Evolutionary conservation across 2,888 invertebrate species (phyloP), one percentile per base, ranked within the genome.

Genomic region (Nemoura dubitans): DNA sequence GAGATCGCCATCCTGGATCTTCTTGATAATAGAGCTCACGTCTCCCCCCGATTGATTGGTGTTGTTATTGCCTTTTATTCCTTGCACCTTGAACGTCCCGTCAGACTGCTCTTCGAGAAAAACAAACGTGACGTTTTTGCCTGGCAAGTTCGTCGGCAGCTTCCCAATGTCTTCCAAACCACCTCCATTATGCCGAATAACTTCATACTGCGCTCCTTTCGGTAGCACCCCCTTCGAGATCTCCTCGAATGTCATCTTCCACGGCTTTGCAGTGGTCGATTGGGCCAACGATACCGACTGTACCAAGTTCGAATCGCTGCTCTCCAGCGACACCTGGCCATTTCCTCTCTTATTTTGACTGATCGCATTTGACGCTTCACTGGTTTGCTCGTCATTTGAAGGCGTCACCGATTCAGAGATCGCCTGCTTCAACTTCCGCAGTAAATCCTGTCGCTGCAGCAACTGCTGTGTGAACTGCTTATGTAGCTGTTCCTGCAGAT

Each of bases 71-170:
- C 96, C 96, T 92, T 96, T 96, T 0, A 97, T 83, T 0, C 96
- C 96, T 90, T 97, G 96, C 0, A 97, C 96, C 91, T 97, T 97
- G 89, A 96, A 96, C 29, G 96, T 95, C 6, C 97, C 97, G 89
- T 97, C 97, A 3, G 95, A 94, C 90, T 97, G 97, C 90, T 97
- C 97, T 91, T 97, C 97, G 16, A 97, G 92, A 81, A 97, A 95
- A 0, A 97, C 97, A 89, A 97, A 97, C 0, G 97, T 97, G 0
- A 97, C 96, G 90, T 97, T 96, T 91, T 97, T 97, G 88, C 95
- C 94, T 0, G 95, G 94, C 30, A 95, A 90, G 89, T 91, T 93
- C 83, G 93, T 93, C 36, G 93, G 93, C 0, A 89, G 83, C 86
- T 94, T 94, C 0, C 93, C 93, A 0, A 96, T 93, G 90, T 95